Base-by-base conservation (phyloP, 2,888 invertebrate genomes). In the Hoplodrina blanda region DNA sequence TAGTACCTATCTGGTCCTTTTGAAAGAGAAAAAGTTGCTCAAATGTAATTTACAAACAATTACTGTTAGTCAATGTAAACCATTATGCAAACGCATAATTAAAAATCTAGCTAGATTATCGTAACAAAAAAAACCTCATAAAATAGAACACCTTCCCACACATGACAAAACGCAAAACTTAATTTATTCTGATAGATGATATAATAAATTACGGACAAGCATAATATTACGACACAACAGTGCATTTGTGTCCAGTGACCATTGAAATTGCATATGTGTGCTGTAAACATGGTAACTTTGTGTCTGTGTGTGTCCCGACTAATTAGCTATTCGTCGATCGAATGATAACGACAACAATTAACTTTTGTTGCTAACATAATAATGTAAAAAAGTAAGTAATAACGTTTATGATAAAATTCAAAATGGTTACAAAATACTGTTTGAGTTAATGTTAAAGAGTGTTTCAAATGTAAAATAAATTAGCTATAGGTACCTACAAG, bases 321-420 rank as follows among this genome's bases (percentile, higher is more conserved):
- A 89, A 89, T 89, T 89, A 89, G 76, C 82, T 82, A 86, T 85
- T 85, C 86, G 74, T 78, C 83, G 89, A 89, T 89, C 85, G 75
- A 65, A 82, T 85, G 88, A 89, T 89, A 88, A 88, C 77, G 83
- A 78, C 84, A 77, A 86, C 86, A 87, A 89, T 88, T 89, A 88
- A 89, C 88, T 89, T 88, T 85, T 87, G 87, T 87, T 84, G 77
- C 83, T 77, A 70, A 77, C 74, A 78, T 80, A 76, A 78, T 85
- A 86, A 80, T 74, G 78, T 78, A 78, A 78, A 84, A 76, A 75
- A 37, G 37, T 37, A 37, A 78, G 80, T 80, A 83, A 80, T 84
- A 84, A 83, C 85, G 82, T 82, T 84, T 84, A 84, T 82, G 78
- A 83, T 84, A 82, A 83, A 82, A 76, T 81, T 82, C 60, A 55